Conservation (phyloP, 2,888 invertebrate species). For the Lithophane ornitopus region DNA sequence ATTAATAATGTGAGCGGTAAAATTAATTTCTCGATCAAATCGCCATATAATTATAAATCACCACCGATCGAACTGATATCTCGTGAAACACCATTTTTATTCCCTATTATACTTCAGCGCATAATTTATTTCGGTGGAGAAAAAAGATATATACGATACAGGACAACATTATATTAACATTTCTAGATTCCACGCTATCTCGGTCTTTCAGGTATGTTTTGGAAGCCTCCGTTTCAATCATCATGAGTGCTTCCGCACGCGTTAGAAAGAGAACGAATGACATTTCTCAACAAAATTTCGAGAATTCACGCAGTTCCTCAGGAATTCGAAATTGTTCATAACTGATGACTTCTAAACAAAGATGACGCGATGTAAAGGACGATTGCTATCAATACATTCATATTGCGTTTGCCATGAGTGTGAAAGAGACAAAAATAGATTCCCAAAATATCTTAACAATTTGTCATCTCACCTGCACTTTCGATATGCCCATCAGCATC, state of each 20-base stretch:
- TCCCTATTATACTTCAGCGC: neutral
- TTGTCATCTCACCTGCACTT: slow-evolving; percentile 90
- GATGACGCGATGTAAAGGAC: slow-evolving; percentile 85
- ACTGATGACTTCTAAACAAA: slow-evolving; percentile 87
- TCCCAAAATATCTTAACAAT: slow-evolving; percentile 83
- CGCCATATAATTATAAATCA: neutral
- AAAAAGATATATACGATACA: slow-evolving; percentile 43
- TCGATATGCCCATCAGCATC: slow-evolving; percentile 92
- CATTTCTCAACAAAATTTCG: slow-evolving; percentile 85
- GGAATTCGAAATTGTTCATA: slow-evolving; percentile 78
- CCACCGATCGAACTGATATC: neutral
- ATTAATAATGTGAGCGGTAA: neutral
- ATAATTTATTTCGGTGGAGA: neutral
- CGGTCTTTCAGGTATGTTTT: slow-evolving; percentile 67
- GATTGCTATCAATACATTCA: slow-evolving; percentile 74
- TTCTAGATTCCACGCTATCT: slow-evolving; percentile 68
- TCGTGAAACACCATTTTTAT: neutral
- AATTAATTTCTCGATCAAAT: neutral
- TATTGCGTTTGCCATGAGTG: slow-evolving; percentile 71
- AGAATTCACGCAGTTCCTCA: slow-evolving; percentile 77
- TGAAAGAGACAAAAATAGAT: slow-evolving; percentile 85
- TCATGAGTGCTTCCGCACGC: slow-evolving; percentile 61
- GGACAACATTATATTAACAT: slow-evolving; percentile 58
- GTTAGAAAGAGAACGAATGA: slow-evolving; percentile 83
- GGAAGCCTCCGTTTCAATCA: slow-evolving; percentile 68